Evolutionary conservation across 2,113 vertebrate species (phyloP).

Genomic region (Pelecanoides urinatrix): DNA sequence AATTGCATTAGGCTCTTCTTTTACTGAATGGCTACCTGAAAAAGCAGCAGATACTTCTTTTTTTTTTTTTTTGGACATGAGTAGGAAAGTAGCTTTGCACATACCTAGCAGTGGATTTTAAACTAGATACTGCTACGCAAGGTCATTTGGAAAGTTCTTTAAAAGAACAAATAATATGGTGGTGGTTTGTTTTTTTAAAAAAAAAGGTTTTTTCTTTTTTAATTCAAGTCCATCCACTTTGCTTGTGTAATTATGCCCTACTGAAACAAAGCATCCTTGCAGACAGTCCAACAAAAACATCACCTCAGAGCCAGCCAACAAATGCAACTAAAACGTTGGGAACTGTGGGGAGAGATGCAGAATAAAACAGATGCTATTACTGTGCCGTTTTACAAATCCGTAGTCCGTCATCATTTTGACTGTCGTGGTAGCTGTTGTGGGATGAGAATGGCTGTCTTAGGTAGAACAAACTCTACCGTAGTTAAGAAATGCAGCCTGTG

Average conservation of each 20-base stretch:
- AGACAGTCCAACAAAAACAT: background rate
- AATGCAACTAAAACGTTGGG: background rate
- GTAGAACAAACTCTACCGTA: background rate
- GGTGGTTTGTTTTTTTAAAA: background rate
- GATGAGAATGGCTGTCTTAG: background rate
- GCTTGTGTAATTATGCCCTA: background rate
- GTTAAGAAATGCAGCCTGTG: background rate
- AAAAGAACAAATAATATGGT: background rate
- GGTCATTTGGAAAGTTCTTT: background rate
- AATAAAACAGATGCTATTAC: background rate
- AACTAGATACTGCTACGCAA: background rate
- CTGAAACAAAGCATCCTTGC: background rate
- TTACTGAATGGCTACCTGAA: background rate
- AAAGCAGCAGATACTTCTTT: background rate
- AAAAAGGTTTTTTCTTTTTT: background rate
- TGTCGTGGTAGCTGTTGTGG: background rate
- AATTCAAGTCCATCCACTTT: background rate
- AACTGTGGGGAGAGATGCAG: background rate
- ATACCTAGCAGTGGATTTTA: background rate
- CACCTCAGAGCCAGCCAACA: background rate
- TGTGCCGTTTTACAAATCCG: fast-evolving
- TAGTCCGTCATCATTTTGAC: background rate
- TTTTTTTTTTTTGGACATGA: fast-evolving
- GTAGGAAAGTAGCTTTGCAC: background rate
- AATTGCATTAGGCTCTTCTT: background rate